Base-by-base conservation (phyloP, 37 sponge, comb jelly and placozoan genomes). In the Spongilla lacustris region DNA sequence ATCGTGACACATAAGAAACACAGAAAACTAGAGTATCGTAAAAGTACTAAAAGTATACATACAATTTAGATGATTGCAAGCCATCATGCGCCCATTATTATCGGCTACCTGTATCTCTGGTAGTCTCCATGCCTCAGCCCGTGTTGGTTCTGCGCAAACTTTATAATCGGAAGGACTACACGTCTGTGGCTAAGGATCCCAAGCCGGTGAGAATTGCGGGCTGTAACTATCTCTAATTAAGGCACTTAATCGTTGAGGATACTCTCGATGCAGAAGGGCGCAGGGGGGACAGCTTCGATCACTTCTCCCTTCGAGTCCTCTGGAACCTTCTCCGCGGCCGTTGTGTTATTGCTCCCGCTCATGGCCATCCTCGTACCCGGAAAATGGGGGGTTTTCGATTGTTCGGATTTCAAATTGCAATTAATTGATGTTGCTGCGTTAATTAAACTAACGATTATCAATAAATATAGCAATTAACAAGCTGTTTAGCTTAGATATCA, bases 51-150 rank as follows among this genome's bases (percentile, higher is more conserved):
- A 3, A 41, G 3, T 41, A 41, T 41, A 41, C 6, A 41, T 41
- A 41, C 3, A 41, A n/a, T n/a, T n/a, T n/a, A n/a, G n/a, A n/a
- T n/a, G n/a, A n/a, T n/a, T n/a, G n/a, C n/a, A n/a, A n/a, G n/a
- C n/a, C n/a, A n/a, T n/a, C n/a, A n/a, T n/a, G n/a, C n/a, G n/a
- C n/a, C n/a, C n/a, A n/a, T n/a, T n/a, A n/a, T n/a, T n/a, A n/a
- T n/a, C n/a, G n/a, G n/a, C n/a, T 78, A 85, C 89, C 96, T 90
- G 85, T 98, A 98, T 49, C 99, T 49, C 79, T 95, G 93, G 78
- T 97, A 98, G 67, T 98, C 99, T 4, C 96, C 97, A 78, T 98
- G 99, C 66, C 92, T 84, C 75, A 98, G 75, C 1, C 99, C 99
- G 50, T 96, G 97, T 71, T 96, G 97, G 74, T 88, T 91, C 85